phyloP scores from a whole-genome alignment of 2,113 vertebrate genomes.

The Rhinolophus ferrumequinum region DNA sequence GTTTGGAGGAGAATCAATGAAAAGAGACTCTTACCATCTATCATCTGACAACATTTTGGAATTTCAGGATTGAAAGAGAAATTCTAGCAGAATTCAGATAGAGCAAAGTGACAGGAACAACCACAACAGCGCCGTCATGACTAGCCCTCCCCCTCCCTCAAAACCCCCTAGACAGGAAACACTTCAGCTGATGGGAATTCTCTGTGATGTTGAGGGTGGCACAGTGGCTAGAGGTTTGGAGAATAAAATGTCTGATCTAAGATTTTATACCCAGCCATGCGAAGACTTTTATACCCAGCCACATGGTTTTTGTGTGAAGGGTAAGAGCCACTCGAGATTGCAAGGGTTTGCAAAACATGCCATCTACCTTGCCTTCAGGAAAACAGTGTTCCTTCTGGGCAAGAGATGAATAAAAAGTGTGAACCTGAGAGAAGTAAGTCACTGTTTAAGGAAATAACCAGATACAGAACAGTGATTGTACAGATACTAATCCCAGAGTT shows the following conservation, averaged over 20 bases:
- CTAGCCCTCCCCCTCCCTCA: too few relatives aligned
- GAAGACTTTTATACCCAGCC: slow-evolving; percentile 17
- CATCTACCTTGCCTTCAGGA: background rate
- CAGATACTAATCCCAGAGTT: background rate
- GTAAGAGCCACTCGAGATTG: background rate
- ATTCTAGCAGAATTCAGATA: background rate
- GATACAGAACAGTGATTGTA: background rate
- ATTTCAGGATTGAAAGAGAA: background rate
- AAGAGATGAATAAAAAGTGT: background rate
- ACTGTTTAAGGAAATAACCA: background rate
- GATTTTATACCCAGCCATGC: background rate
- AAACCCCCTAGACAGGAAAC: background rate
- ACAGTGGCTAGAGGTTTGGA: background rate
- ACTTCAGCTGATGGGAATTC: background rate
- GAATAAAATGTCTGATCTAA: background rate
- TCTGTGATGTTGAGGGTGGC: background rate
- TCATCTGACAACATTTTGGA: background rate
- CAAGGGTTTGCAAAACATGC: background rate
- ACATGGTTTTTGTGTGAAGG: background rate
- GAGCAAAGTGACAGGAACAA: background rate
- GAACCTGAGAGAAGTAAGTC: background rate
- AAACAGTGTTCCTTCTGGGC: background rate
- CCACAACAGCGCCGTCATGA: too few relatives aligned
- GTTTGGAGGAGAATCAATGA: background rate
- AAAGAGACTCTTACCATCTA: background rate